Percentiles rank a stretch among this genome's conserved stretches.
Conservation (phyloP, 2,797 vertebrate genomes). For the Emydoidea blandingii region DNA sequence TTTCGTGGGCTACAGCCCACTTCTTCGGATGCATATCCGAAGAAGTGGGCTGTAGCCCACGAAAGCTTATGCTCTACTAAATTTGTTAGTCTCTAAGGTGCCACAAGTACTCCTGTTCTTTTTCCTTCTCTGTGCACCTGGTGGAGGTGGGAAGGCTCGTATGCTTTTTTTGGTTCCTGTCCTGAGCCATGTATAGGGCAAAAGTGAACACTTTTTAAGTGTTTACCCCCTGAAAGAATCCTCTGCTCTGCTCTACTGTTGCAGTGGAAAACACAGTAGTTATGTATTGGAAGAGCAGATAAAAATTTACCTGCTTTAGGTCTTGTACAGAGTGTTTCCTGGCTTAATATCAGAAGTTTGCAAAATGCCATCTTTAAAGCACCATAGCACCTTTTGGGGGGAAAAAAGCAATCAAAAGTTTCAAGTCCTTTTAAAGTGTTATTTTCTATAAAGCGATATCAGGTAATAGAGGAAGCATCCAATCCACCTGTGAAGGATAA, state of each 20-base stretch:
- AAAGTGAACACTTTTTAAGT: neutral
- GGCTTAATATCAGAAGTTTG: neutral
- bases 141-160: neutral
- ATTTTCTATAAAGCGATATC: neutral
- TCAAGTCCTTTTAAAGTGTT: fast-evolving
- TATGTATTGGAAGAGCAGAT: constrained; percentile 11
- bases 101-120: too few relatives aligned
- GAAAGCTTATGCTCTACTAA: too few relatives aligned
- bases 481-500: neutral
- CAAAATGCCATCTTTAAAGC: constrained; percentile 20
- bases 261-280: neutral
- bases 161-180: constrained; percentile 10
- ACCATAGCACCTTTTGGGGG: neutral
- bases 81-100: too few relatives aligned
- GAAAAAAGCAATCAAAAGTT: neutral
- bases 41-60: too few relatives aligned
- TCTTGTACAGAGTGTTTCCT: neutral
- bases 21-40: too few relatives aligned
- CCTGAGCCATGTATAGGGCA: neutral
- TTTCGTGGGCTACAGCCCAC: too few relatives aligned
- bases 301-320: neutral
- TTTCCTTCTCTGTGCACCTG: neutral
- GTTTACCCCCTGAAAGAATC: constrained; percentile 10
- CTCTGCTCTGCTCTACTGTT: neutral
- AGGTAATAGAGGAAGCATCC: neutral